phyloP scores from a whole-genome alignment of 2,113 vertebrate species.

The Equus quagga region DNA sequence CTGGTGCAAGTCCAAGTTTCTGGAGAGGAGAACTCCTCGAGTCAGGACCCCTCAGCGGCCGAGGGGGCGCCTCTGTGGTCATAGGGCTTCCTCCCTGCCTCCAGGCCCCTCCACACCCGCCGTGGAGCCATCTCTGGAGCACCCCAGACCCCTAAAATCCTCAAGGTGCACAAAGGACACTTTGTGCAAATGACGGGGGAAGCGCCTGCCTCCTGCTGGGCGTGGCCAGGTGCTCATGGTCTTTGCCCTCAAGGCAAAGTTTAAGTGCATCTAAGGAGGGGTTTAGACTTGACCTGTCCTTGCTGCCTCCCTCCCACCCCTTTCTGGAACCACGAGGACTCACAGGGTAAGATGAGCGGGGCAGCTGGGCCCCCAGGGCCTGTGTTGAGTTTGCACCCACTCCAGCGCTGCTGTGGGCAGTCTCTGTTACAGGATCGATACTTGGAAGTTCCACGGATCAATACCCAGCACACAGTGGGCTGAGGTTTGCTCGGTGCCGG shows the following conservation, averaged over 20 bases:
- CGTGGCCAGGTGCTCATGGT: neutral
- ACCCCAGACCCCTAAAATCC: neutral
- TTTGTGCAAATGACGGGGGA: neutral
- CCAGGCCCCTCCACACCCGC: neutral
- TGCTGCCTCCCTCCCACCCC: fast-evolving
- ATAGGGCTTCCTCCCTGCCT: neutral
- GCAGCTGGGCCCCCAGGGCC: neutral
- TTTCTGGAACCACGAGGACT: neutral
- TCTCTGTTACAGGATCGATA: neutral
- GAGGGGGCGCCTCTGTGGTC: neutral
- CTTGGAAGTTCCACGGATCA: neutral
- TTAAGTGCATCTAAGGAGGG: neutral
- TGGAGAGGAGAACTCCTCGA: neutral
- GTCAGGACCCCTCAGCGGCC: neutral
- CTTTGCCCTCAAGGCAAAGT: neutral
- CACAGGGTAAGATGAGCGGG: neutral
- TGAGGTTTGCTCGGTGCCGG: neutral
- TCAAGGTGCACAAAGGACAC: neutral
- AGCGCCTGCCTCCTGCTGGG: neutral
- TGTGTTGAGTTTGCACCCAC: neutral
- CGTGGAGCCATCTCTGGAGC: neutral
- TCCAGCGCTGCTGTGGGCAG: neutral
- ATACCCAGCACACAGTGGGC: neutral
- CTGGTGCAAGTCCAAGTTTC: neutral
- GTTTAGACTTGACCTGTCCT: neutral